Percentiles rank a stretch among this genome's conserved stretches.
Evolutionary conservation across 2,797 vertebrate species (phyloP).

Genomic region (Peromyscus eremicus): DNA sequence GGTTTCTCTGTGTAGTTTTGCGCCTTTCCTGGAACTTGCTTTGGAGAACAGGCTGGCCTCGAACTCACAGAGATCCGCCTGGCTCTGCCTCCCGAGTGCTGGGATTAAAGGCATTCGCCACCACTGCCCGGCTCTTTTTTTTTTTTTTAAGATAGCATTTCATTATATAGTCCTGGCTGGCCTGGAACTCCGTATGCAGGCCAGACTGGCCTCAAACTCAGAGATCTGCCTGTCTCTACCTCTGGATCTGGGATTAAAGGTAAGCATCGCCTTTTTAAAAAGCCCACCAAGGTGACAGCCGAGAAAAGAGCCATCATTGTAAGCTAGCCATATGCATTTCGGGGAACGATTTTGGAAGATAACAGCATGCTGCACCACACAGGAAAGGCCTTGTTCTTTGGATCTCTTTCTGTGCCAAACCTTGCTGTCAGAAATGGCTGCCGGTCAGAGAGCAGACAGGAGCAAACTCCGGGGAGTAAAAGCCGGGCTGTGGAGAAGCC

Average conservation of each 20-base stretch:
- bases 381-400: conserved; percentile 2
- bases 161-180: not conserved
- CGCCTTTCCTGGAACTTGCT: too few species aligned
- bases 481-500: not conserved
- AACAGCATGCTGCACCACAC: not conserved
- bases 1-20: too few species aligned
- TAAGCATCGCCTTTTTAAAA: not conserved
- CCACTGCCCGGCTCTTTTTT: too few species aligned
- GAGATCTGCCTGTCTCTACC: not conserved
- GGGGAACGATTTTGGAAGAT: not conserved
- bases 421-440: not conserved
- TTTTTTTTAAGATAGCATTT: not conserved
- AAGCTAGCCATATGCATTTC: not conserved
- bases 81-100: too few species aligned
- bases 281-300: not conserved
- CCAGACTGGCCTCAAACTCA: not conserved
- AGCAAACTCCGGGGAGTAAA: not conserved
- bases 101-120: too few species aligned
- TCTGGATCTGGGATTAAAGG: not conserved
- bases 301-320: conserved; percentile 35
- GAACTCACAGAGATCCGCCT: too few species aligned
- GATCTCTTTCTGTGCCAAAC: not conserved
- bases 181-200: not conserved
- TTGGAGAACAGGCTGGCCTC: too few species aligned
- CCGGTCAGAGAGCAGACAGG: not conserved